Conservation (phyloP, 1,140 invertebrate species). For the Drosophila lini region DNA sequence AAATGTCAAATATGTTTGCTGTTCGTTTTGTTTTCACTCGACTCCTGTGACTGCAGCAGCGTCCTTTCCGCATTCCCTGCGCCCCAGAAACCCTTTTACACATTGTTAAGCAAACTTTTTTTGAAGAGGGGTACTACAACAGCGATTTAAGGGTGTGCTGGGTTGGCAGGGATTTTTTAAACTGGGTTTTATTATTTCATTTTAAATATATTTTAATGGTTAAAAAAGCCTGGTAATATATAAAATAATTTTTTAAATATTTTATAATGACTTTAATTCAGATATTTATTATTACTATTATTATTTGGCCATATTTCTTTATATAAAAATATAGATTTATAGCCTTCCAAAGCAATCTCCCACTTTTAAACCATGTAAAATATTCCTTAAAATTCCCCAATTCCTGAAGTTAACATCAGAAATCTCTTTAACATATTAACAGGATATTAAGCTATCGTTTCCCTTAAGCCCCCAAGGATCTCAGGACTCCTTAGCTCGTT, state of each 20-base stretch:
- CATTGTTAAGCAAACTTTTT: slow-evolving; percentile 74
- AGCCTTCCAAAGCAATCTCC: too few species aligned
- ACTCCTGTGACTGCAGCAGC: slow-evolving; percentile 12
- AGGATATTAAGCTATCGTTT: slow-evolving; percentile 27
- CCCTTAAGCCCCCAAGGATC: neutral
- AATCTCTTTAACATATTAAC: neutral
- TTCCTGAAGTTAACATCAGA: neutral
- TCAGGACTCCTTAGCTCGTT: slow-evolving; percentile 13
- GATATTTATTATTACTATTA: too few species aligned
- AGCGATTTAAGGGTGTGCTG: neutral
- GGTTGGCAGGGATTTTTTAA: neutral
- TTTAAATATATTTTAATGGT: too few species aligned
- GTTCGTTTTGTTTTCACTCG: slow-evolving; percentile 50
- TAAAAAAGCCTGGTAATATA: too few species aligned
- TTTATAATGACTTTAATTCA: too few species aligned
- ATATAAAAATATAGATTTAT: neutral
- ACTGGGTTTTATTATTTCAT: neutral
- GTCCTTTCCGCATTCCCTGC: slow-evolving; percentile 23
- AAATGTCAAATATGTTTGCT: slow-evolving; percentile 80
- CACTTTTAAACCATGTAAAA: neutral
- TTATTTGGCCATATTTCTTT: neutral
- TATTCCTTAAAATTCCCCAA: neutral
- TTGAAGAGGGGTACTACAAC: slow-evolving; percentile 7
- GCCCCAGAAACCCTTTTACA: slow-evolving; percentile 59
- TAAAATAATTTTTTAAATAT: too few species aligned